Evolutionary conservation across 2,888 invertebrate genomes (phyloP), one percentile per base, ranked within the genome.

Genomic region (Chesias legatella): DNA sequence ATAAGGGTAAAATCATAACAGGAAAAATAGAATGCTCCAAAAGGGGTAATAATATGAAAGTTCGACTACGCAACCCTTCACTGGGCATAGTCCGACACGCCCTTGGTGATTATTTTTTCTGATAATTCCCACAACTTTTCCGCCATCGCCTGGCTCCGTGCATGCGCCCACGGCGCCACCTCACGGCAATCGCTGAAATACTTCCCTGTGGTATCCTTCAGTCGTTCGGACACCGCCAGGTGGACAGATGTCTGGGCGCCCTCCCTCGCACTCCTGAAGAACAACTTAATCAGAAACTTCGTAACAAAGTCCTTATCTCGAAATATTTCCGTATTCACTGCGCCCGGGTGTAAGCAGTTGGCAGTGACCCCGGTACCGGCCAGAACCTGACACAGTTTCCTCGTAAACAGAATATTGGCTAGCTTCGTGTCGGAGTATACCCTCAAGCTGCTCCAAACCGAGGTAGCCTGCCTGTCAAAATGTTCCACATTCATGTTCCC

Each of bases 341-440:
- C 90, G 10, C 96, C 96, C 0, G 96, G 95, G 79, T 95, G 95
- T 33, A 95, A 77, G 55, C 92, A 94, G 67, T 95, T 95, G 0
- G 90, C 94, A 0, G 94, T 94, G 0, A 95, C 91, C 7, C 91
- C 91, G 3, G 91, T 82, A 1, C 91, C 75, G 52, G 81, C 77
- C 60, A 94, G 63, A 0, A 90, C 86, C 73, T 91, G 86, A 37
- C 91, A 92, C 7, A 94, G 64, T 4, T 94, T 94, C 31, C 89
- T 78, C 0, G 94, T 93, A 55, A 91, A 90, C 0, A 94, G 92
- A 0, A 94, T 89, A 63, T 91, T 94, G 24, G 94, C 90, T 90
- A 94, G 92, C 41, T 95, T 95, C 7, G 94, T 94, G 6, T 93
- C 92, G 90, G 78, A 92, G 91, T 81, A 82, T 1, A 70, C 65